Conservation (phyloP, 2,113 vertebrate genomes). For the Eulemur macaco region DNA sequence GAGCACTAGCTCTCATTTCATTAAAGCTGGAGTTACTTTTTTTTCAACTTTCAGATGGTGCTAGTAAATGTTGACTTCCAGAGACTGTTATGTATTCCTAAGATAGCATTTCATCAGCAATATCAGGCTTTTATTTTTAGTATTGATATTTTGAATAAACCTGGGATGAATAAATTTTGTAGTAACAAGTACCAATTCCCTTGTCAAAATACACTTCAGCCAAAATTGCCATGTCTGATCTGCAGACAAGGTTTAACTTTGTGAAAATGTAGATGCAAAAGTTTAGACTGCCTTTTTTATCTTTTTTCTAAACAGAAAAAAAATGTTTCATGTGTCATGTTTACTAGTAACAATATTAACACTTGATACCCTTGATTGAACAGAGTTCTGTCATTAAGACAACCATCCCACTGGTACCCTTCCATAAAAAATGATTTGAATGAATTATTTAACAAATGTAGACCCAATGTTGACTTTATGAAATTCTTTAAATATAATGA, state of each 20-base stretch:
- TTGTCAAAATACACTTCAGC: conserved; percentile 25
- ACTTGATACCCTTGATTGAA: not conserved
- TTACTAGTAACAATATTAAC: not conserved
- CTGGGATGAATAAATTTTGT: not conserved
- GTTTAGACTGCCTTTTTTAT: not conserved
- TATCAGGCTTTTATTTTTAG: not conserved
- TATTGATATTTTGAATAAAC: not conserved
- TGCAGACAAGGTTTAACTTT: conserved; percentile 17
- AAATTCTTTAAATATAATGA: not conserved
- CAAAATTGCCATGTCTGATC: not conserved
- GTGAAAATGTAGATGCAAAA: not conserved
- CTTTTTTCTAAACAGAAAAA: not conserved
- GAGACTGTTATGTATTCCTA: not conserved
- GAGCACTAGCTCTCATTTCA: conserved; percentile 34
- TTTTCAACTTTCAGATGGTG: conserved; percentile 19
- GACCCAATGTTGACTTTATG: not conserved
- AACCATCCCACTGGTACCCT: not conserved
- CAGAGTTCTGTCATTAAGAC: not conserved
- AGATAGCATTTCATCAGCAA: not conserved
- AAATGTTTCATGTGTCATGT: not conserved
- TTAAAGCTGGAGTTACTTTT: not conserved
- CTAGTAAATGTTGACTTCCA: conserved; percentile 12
- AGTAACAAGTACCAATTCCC: not conserved
- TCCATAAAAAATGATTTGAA: not conserved
- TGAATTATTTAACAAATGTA: not conserved